A percentile compares a stretch with the other conserved stretches of the same genome.
Conservation (phyloP, 2,113 vertebrate genomes). For the Pelobates fuscus region DNA sequence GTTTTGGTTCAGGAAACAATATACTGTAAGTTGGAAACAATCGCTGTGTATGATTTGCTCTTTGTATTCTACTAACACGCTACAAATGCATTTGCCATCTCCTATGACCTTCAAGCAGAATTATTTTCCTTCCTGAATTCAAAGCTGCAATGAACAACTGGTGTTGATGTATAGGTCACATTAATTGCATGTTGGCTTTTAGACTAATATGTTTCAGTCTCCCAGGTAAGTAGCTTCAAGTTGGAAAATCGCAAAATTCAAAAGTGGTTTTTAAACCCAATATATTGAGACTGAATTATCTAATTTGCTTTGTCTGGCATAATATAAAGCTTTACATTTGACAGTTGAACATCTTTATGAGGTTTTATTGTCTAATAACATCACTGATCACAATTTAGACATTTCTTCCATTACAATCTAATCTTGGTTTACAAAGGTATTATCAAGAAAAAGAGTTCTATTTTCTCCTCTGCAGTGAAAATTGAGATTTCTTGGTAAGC, state of each 20-base stretch:
- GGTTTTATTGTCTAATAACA: not conserved
- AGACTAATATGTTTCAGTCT: not conserved
- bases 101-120: conserved; percentile 3
- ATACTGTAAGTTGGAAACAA: too few species aligned
- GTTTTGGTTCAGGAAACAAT: too few species aligned
- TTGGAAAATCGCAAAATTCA: too few species aligned
- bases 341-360: not conserved
- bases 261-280: too few species aligned
- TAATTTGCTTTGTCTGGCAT: too few species aligned
- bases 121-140: conserved; percentile 6
- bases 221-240: too few species aligned
- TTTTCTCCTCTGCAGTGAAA: conserved; percentile 18
- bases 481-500: conserved; percentile 38
- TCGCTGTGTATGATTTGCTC: too few species aligned
- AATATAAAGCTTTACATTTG: not conserved
- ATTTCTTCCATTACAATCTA: conserved; percentile 26
- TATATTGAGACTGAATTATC: too few species aligned
- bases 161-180: conserved; percentile 9
- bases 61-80: not conserved
- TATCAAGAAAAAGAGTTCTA: conserved; percentile 19
- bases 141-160: conserved; percentile 1
- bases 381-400: conserved; percentile 20
- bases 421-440: conserved; percentile 31
- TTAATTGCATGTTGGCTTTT: conserved; percentile 24
- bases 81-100: conserved; percentile 29